phyloP scores from a whole-genome alignment of 2,113 vertebrate species.

The Stercorarius parasiticus region DNA sequence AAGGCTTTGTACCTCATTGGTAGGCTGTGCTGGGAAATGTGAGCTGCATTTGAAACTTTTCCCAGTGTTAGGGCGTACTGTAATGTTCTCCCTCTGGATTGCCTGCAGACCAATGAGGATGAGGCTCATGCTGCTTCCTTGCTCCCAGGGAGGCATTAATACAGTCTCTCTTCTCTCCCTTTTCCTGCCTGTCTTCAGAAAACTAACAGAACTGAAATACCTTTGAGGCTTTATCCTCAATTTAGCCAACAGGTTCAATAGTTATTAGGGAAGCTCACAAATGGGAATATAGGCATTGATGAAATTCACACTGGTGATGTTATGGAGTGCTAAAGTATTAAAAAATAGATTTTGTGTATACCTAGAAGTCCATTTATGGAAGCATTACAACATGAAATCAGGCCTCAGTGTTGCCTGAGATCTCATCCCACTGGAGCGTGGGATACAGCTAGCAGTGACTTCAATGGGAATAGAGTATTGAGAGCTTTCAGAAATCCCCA shows the following conservation, averaged over 20 bases:
- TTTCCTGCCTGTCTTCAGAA: background rate
- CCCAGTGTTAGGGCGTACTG: background rate
- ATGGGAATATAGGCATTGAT: background rate
- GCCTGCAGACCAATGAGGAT: background rate
- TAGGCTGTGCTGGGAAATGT: background rate
- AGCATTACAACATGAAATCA: background rate
- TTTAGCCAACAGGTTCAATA: conserved; percentile 19
- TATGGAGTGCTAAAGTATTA: background rate
- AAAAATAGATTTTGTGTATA: conserved; percentile 23
- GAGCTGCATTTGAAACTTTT: background rate
- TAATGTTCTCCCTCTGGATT: background rate
- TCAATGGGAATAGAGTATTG: background rate
- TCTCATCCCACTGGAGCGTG: background rate
- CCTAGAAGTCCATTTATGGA: background rate
- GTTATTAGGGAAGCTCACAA: conserved; percentile 18
- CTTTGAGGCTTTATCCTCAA: conserved; percentile 33
- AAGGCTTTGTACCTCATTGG: background rate
- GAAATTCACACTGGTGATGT: background rate
- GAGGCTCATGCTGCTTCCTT: background rate
- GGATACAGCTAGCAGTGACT: background rate
- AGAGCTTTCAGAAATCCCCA: conserved; percentile 24
- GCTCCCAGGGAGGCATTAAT: background rate
- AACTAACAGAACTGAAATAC: conserved; percentile 11
- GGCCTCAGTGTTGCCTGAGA: background rate
- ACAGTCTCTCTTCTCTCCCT: background rate